Evolutionary conservation across 2,113 vertebrate genomes (phyloP), one percentile per base, ranked within the genome.

Genomic region (Eulemur rufifrons): DNA sequence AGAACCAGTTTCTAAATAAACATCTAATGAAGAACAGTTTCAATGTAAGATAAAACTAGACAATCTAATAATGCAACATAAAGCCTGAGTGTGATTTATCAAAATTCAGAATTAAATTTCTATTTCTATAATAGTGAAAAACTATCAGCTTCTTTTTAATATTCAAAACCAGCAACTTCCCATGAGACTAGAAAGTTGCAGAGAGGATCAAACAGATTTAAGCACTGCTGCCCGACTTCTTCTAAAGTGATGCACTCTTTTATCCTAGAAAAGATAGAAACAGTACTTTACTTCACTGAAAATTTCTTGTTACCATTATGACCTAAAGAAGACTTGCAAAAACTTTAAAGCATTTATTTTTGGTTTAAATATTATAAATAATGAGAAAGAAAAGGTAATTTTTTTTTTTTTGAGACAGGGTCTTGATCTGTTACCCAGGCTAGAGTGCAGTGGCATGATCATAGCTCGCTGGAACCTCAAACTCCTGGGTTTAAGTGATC

Each of bases 171-270:
- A 95, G 89, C 86, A 94, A 94, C 50, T 86, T 88, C 20, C 45
- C 45, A 47, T 54, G 89, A 93, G 91, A 97, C 93, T 94, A 89
- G 63, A 92, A 88, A 88, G 82, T 96, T 82, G 87, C 74, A 96
- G 64, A 94, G 78, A 93, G 63, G 80, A 94, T 99, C 97, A 98
- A 96, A 97, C 96, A 42, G 95, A 98, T 98, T 99, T 99, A 94
- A 99, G 97, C 76, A 98, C 95, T 86, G 98, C 95, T 86, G 98
- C 80, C 88, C 98, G 98, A 96, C 98, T 99, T 98, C 98, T 99
- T 95, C 98, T 98, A 56, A 98, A 98, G 93, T 98, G 98, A 97
- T 98, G 98, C 0, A 80, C 95, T 96, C 98, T 98, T 87, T 96
- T 98, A 95, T 99, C 98, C 98, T 99, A 89, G 34, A 97, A 96